Evolutionary conservation across 2,113 vertebrate species (phyloP), one percentile per base, ranked within the genome.

Genomic region (Steatornis caripensis): DNA sequence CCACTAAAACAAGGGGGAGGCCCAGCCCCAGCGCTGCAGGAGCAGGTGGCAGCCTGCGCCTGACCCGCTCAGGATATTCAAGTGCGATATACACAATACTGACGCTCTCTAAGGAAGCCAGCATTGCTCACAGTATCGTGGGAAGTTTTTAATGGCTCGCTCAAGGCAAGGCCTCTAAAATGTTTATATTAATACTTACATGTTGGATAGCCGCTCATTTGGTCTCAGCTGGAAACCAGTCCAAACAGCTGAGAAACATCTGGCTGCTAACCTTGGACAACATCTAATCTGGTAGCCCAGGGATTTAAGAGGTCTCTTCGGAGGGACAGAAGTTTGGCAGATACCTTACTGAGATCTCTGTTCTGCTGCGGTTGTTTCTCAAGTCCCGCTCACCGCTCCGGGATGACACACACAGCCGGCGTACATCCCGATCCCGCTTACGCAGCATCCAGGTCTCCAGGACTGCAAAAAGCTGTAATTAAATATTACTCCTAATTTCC

Each of bases 181-280:
- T 92, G 96, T 97, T 98, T 97, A 97, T 93, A 96, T 97, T 97
- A 95, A 97, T 95, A 87, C 66, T 93, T 88, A 87, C 93, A 94
- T 60, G 87, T 55, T 97, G 97, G 93, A 95, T 30, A 80, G 95
- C 87, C 93, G 74, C 96, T 97, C 97, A n/a, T 9, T 96, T 48
- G 82, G 90, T 78, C 95, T 95, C 95, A 96, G 97, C 96, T 98
- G 95, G 97, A 98, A 95, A 88, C 18, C 89, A 78, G 78, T 89
- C 89, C 96, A 95, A 96, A 37, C 97, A 98, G 97, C 97, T 98
- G 97, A 97, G 93, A 94, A 97, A 98, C 98, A 98, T 98, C 98
- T 98, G 98, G 97, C 92, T 0, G 96, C 96, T 97, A 96, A 97
- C 96, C 95, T 94, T 96, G 97, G 97, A 98, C 96, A 96, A 95